Evolutionary conservation across 2,888 invertebrate species (phyloP).

Genomic region (Hypselothyrea guttata): DNA sequence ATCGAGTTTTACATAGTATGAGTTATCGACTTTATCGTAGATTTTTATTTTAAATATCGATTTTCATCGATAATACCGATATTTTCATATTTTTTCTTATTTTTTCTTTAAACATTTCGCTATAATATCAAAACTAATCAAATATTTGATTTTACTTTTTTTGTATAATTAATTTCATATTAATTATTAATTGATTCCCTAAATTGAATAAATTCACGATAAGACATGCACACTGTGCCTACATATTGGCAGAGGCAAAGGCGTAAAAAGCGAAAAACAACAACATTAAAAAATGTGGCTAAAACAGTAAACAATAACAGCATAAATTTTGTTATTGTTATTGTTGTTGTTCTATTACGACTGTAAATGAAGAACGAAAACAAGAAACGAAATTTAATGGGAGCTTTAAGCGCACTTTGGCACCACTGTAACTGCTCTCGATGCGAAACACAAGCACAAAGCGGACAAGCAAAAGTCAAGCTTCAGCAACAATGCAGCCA

Average conservation of each 20-base stretch:
- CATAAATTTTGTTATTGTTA: no score
- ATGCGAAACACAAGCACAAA: background rate
- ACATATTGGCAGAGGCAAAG: conserved; percentile 25
- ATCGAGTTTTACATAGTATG: no score
- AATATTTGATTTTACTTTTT: background rate
- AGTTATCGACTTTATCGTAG: no score
- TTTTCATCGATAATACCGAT: background rate
- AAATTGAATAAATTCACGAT: no score
- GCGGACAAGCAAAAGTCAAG: conserved; percentile 5
- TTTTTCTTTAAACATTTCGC: no score
- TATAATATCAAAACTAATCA: no score
- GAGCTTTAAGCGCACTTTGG: no score
- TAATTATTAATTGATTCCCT: conserved; percentile 10
- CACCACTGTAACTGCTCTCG: no score
- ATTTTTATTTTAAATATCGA: background rate
- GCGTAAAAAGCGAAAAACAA: background rate
- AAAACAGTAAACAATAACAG: no score
- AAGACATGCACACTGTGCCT: conserved; percentile 30
- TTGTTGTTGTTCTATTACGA: background rate
- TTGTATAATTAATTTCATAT: background rate
- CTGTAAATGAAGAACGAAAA: background rate
- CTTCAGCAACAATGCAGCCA: no score
- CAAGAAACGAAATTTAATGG: background rate
- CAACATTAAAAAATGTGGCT: no score
- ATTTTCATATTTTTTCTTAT: no score